A percentile compares a stretch with the other conserved stretches of the same genome.
phyloP scores from a whole-genome alignment of 2,888 invertebrate genomes.

The Ditula angustiorana region DNA sequence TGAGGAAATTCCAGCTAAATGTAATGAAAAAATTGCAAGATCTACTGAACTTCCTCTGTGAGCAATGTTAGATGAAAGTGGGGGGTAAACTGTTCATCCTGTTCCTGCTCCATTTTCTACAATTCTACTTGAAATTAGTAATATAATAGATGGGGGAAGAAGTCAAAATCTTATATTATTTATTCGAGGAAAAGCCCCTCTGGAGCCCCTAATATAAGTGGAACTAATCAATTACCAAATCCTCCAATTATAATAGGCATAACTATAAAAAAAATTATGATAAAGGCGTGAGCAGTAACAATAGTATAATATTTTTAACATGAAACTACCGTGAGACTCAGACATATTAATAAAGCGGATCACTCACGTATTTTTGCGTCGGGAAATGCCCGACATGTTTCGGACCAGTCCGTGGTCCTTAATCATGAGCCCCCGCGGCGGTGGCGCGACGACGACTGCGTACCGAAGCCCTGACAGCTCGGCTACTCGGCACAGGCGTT shows the following conservation, averaged over 20 bases:
- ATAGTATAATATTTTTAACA: constrained; percentile 93
- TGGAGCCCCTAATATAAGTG: constrained; percentile 90
- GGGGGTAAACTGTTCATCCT: constrained; percentile 92
- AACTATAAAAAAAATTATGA: constrained; percentile 93
- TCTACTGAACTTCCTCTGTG: constrained; percentile 90
- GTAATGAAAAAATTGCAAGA: constrained; percentile 91
- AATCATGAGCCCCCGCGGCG: too few relatives aligned
- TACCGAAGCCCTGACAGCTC: too few relatives aligned
- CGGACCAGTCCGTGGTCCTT: too few relatives aligned
- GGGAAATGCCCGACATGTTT: too few relatives aligned
- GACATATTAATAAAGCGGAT: too few relatives aligned
- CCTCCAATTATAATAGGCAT: constrained; percentile 92
- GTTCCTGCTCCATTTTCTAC: constrained; percentile 90
- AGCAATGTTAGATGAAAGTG: constrained; percentile 86
- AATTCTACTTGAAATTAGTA: constrained; percentile 87
- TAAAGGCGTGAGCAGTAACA: constrained; percentile 92
- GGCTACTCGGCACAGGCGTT: too few relatives aligned
- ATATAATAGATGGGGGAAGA: constrained; percentile 88
- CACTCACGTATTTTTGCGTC: too few relatives aligned
- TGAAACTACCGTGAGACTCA: too few relatives aligned
- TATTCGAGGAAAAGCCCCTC: constrained; percentile 93
- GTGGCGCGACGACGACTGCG: too few relatives aligned
- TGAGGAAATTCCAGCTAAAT: constrained; percentile 90
- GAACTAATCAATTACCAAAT: constrained; percentile 93
- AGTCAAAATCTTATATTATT: constrained; percentile 95